Conservation (phyloP, 2,888 invertebrate species). For the Drosophila barbarae region DNA sequence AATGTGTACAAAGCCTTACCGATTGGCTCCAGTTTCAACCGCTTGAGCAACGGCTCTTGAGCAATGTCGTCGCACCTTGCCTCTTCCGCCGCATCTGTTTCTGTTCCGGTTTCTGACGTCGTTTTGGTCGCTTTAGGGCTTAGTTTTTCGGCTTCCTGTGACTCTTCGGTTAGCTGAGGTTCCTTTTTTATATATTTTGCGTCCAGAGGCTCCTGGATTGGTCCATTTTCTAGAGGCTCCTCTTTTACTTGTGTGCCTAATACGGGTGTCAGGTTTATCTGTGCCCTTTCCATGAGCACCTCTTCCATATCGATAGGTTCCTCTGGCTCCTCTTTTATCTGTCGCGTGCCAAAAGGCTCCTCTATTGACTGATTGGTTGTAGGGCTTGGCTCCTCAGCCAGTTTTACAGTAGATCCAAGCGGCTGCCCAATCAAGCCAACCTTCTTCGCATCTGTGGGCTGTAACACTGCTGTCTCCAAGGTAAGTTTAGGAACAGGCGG, state of each 20-base stretch:
- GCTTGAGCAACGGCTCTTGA: background rate
- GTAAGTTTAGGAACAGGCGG: slow-evolving; percentile 39
- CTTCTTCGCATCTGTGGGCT: slow-evolving; percentile 20
- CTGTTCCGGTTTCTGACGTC: slow-evolving; percentile 17
- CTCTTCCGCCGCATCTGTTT: slow-evolving; percentile 27
- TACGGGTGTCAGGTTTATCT: background rate
- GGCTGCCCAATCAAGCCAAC: background rate
- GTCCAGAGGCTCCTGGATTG: background rate
- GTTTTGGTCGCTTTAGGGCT: background rate
- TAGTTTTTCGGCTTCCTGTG: background rate
- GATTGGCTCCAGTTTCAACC: background rate
- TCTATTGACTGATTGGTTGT: background rate
- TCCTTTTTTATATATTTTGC: no score
- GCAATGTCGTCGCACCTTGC: background rate
- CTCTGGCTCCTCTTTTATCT: background rate
- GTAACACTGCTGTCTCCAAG: slow-evolving; percentile 50
- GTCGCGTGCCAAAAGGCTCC: background rate
- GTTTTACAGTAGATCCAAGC: background rate
- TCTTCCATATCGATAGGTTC: background rate
- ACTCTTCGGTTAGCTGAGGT: background rate
- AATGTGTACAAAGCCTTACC: background rate
- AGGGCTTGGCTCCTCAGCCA: background rate
- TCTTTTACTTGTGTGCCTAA: background rate
- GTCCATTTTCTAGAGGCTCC: background rate
- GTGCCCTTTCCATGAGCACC: no score